phyloP scores from a whole-genome alignment of 2,113 vertebrate species.

The Oryzias melastigma region DNA sequence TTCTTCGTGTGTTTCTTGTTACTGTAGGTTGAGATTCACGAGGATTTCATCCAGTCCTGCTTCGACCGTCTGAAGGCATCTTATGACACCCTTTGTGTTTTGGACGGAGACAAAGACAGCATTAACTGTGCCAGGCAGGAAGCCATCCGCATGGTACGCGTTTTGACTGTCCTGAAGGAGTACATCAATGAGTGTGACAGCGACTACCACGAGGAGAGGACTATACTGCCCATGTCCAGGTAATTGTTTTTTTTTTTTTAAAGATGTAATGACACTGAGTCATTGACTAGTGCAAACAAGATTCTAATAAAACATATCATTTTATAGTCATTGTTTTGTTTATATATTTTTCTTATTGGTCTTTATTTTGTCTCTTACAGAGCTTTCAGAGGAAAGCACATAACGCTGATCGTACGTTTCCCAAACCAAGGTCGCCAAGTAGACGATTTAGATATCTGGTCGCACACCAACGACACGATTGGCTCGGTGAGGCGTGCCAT shows the following conservation, averaged over 20 bases:
- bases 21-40: conserved; percentile 94
- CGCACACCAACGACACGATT: conserved; percentile 98
- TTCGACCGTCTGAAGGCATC: conserved; percentile 98
- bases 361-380: conserved; percentile 69
- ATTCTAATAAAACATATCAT: no score
- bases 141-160: conserved; percentile 97
- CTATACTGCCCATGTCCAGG: conserved; percentile 99
- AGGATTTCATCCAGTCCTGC: conserved; percentile 99
- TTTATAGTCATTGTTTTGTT: neutral
- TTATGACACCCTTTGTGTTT: conserved; percentile 94
- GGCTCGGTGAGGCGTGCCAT: conserved; percentile 95
- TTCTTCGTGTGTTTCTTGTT: neutral
- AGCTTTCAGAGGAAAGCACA: conserved; percentile 97
- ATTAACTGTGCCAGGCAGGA: conserved; percentile 98
- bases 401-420: conserved; percentile 95
- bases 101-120: conserved; percentile 99
- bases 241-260: conserved; percentile 53
- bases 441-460: conserved; percentile 98
- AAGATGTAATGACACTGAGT: no score
- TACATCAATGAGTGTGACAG: conserved; percentile 99
- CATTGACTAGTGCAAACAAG: no score
- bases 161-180: conserved; percentile 95
- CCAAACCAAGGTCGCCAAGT: conserved; percentile 98
- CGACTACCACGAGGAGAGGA: conserved; percentile 97
- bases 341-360: neutral